Percentiles rank a stretch among this genome's conserved stretches.
These are phyloP conservation scores for Darwinula stevensoni DNA, from an alignment of 2,888 invertebrate species.

Conservation along the genomic window DNA sequence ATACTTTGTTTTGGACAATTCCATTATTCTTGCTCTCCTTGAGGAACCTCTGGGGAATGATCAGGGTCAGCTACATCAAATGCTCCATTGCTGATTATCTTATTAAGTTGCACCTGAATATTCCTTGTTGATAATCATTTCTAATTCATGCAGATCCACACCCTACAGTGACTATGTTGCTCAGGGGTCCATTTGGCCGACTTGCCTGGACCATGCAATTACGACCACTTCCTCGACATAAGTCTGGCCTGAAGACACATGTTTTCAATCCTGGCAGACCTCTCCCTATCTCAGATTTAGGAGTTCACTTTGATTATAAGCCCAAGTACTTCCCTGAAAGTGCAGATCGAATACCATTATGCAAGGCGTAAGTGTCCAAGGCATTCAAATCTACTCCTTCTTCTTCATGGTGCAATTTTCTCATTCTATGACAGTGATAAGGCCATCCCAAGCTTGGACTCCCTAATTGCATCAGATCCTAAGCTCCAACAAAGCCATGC, in stretches of 20 bases:
- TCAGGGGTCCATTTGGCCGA: constrained; percentile 74
- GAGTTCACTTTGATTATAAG: constrained; percentile 31
- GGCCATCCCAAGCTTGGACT: constrained; percentile 62
- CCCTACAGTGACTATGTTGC: constrained; percentile 60
- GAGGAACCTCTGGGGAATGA: constrained; percentile 80
- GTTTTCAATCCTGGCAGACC: constrained; percentile 30
- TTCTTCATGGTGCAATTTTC: constrained; percentile 5
- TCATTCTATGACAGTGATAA: constrained; percentile 30
- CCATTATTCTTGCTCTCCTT: constrained; percentile 53
- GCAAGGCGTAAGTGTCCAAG: constrained; percentile 35
- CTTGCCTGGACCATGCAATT: constrained; percentile 79
- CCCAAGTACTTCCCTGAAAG: constrained; percentile 49
- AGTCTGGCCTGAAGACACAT: constrained; percentile 29
- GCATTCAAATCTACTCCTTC: constrained; percentile 6
- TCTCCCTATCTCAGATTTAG: constrained; percentile 37
- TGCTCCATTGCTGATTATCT: background rate
- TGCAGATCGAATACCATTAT: constrained; percentile 42
- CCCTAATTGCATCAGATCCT: constrained; percentile 28
- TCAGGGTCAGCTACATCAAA: constrained; percentile 17
- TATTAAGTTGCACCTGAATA: background rate
- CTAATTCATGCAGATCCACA: constrained; percentile 35
- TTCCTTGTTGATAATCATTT: background rate
- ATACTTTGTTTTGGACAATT: constrained; percentile 73
- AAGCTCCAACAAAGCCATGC: constrained; percentile 25
- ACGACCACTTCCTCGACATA: constrained; percentile 55